phyloP scores from a whole-genome alignment of 2,888 invertebrate genomes.

The Drosophila anomelani region DNA sequence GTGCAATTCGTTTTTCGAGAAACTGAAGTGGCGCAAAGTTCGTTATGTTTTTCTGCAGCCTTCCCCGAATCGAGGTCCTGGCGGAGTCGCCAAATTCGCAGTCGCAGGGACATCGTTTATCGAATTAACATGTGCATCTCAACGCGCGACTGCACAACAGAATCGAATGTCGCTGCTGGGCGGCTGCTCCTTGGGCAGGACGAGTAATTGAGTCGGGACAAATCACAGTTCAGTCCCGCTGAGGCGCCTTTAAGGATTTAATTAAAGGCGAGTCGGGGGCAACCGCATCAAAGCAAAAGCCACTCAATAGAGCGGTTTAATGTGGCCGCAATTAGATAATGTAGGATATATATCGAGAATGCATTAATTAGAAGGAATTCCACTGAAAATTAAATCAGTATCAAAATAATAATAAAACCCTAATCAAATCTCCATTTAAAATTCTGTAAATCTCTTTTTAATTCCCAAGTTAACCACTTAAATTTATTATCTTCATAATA shows the following conservation, averaged over 20 bases:
- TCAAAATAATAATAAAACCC: too few relatives aligned
- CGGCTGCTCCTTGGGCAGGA: constrained; percentile 3
- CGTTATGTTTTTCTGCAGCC: background rate
- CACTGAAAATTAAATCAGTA: background rate
- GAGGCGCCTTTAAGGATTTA: background rate
- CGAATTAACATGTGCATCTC: background rate
- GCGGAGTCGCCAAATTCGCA: background rate
- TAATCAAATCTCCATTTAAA: too few relatives aligned
- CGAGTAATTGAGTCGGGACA: constrained; percentile 1
- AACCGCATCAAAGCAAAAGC: background rate
- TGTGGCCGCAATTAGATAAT: background rate
- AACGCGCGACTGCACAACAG: background rate
- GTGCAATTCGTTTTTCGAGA: background rate
- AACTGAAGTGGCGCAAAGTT: background rate
- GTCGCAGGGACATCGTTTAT: background rate
- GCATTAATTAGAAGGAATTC: background rate
- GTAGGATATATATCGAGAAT: background rate
- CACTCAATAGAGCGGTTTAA: background rate
- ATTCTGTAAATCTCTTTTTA: background rate
- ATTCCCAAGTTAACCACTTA: background rate
- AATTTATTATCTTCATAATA: background rate
- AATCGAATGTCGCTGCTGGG: background rate
- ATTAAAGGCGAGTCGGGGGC: background rate
- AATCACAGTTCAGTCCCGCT: constrained; percentile 1
- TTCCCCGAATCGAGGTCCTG: background rate